A percentile compares a stretch with the other conserved stretches of the same genome.
Conservation (phyloP, 1,140 invertebrate genomes). For the Halesus radiatus region DNA sequence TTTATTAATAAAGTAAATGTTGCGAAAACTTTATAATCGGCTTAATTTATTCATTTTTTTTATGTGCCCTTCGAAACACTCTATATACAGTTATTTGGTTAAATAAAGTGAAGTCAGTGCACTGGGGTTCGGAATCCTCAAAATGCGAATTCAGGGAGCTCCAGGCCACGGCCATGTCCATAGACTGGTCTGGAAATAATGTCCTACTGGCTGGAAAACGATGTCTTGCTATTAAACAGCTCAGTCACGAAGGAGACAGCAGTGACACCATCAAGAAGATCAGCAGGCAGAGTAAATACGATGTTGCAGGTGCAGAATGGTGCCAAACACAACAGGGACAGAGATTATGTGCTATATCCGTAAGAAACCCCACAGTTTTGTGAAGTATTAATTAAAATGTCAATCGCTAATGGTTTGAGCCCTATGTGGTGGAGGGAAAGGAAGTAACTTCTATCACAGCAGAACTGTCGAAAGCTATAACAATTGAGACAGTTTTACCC, state of each 20-base stretch:
- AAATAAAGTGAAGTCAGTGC: conserved; percentile 61
- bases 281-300: conserved; percentile 92
- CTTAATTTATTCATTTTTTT: no score
- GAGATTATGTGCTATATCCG: conserved; percentile 90
- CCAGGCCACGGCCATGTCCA: conserved; percentile 93
- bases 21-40: no score
- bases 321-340: conserved; percentile 84
- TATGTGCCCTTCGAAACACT: no score
- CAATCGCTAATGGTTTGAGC: no score
- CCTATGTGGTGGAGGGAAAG: no score
- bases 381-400: no score
- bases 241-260: conserved; percentile 79
- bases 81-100: no score
- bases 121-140: conserved; percentile 69
- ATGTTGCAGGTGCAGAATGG: conserved; percentile 93
- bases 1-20: no score
- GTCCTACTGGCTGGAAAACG: conserved; percentile 87
- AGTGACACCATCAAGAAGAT: conserved; percentile 83
- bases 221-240: conserved; percentile 85
- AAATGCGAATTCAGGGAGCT: conserved; percentile 72
- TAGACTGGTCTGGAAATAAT: conserved; percentile 87
- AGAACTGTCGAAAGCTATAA: no score
- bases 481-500: no score
- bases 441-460: no score
- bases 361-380: conserved; percentile 68